Base-by-base conservation (phyloP, 1,140 invertebrate genomes). In the Colletes gigas region DNA sequence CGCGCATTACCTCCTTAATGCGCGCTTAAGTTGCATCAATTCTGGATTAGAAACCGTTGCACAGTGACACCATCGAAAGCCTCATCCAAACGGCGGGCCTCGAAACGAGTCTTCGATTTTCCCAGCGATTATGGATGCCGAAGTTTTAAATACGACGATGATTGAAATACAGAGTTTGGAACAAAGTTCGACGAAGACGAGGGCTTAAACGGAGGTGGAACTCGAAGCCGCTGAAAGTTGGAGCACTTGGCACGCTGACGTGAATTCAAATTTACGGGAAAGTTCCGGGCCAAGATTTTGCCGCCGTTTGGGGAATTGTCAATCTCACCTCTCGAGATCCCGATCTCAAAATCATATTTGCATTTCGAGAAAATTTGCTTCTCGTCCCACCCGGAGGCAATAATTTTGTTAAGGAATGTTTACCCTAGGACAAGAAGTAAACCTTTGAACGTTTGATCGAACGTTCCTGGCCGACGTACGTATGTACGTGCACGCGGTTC, bases 331-430 rank as follows among this genome's bases (percentile, higher is more conserved):
- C 17, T 50, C 63, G 39, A 41, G 30, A 67, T 47, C 14, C 65
- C 47, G 74, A 68, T 19, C 47, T 30, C 63, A 19, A 68, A 30
- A 14, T 44, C 63, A 12, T 70, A 44, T 70, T 60, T 70, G 66
- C 75, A 19, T 17, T 1, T 41, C 44, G 17, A n/a, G 47, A 47
- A 50, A 70, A 60, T 70, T 52, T 17, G 5, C 30, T 1, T 17
- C 60, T n/a, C 30, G 3, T 17, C 10, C 19, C 44, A 2, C 14
- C 21, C 15, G 10, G 1, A n/a, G 30, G 50, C 19, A 30, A 65
- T 63, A 73, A 78, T 79, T 79, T 73, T 44, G 30, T 73, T 65
- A 73, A 15, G 30, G 17, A 65, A 50, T 72, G 47, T 78, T 60
- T 78, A 78, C 59, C 7, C 30, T 30, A 55, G 59, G 59, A 65